phyloP scores from a whole-genome alignment of 2,888 invertebrate genomes.

The Hypsopygia costalis region DNA sequence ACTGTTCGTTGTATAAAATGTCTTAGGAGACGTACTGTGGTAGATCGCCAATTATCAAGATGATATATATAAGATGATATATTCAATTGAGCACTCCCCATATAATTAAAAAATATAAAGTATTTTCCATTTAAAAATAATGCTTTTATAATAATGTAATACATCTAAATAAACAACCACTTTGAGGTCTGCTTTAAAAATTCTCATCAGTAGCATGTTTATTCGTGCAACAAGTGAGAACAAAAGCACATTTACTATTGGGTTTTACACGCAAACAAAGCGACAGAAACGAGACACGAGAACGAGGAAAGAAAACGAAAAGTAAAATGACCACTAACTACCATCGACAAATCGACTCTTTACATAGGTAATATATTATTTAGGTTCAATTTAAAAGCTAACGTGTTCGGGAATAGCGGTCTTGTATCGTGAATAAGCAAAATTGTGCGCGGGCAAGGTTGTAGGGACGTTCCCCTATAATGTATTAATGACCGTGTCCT shows the following conservation, averaged over 20 bases:
- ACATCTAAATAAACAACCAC: too few relatives aligned
- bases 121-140: too few relatives aligned
- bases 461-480: slow-evolving; percentile 42
- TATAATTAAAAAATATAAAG: too few relatives aligned
- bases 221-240: slow-evolving; percentile 3
- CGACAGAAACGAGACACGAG: neutral
- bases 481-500: slow-evolving; percentile 55
- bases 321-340: slow-evolving; percentile 17
- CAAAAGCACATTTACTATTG: neutral
- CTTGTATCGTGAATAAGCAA: slow-evolving; percentile 65
- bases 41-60: too few relatives aligned
- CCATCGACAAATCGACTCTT: slow-evolving; percentile 45
- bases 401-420: slow-evolving; percentile 50
- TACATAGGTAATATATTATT: slow-evolving; percentile 60
- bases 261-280: neutral
- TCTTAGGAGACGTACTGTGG: too few relatives aligned
- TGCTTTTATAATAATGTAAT: too few relatives aligned
- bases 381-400: slow-evolving; percentile 68
- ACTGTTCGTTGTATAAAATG: too few relatives aligned
- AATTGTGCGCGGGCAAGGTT: slow-evolving; percentile 43
- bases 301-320: slow-evolving; percentile 13
- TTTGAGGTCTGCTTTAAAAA: too few relatives aligned
- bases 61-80: too few relatives aligned
- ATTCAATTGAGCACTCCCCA: too few relatives aligned
- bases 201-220: neutral